Evolutionary conservation across 2,888 invertebrate genomes (phyloP), one percentile per base, ranked within the genome.

Genomic region (Diogma glabrata): DNA sequence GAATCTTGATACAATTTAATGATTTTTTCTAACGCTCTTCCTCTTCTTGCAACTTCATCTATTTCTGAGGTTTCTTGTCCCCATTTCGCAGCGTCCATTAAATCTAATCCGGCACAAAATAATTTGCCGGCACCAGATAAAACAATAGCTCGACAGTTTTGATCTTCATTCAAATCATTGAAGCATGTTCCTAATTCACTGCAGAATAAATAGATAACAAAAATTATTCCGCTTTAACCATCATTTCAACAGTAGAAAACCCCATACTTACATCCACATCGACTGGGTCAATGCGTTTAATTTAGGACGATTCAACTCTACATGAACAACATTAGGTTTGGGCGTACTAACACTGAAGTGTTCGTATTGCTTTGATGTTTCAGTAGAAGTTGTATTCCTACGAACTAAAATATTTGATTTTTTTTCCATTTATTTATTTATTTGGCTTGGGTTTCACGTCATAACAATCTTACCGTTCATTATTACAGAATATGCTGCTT

Each of bases 231-330:
- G n/a, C n/a, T n/a, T n/a, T n/a, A n/a, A n/a, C n/a, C n/a, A n/a
- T n/a, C n/a, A n/a, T n/a, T n/a, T n/a, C n/a, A n/a, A n/a, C n/a
- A n/a, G n/a, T n/a, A n/a, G n/a, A n/a, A n/a, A n/a, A n/a, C n/a
- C n/a, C n/a, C n/a, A n/a, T n/a, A n/a, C n/a, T n/a, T n/a, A n/a
- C n/a, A 72, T 63, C 90, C 93, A 95, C 80, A 93, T 83, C 28
- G 73, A 70, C 54, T 71, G 66, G 62, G 82, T 90, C 62, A 97
- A 76, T 0, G 95, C 83, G 73, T 97, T 97, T 1, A 83, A 67
- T 66, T 89, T 86, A 0, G 95, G 94, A 50, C 96, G 76, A 64
- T 93, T 92, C 2, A 97, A 67, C 64, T 92, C 84, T 0, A 99
- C 94, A 67, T 92, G 84, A 59, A 78, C 87, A 1, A 92, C 87